phyloP scores from a whole-genome alignment of 2,888 invertebrate genomes.

The Meghimatium bilineatum region DNA sequence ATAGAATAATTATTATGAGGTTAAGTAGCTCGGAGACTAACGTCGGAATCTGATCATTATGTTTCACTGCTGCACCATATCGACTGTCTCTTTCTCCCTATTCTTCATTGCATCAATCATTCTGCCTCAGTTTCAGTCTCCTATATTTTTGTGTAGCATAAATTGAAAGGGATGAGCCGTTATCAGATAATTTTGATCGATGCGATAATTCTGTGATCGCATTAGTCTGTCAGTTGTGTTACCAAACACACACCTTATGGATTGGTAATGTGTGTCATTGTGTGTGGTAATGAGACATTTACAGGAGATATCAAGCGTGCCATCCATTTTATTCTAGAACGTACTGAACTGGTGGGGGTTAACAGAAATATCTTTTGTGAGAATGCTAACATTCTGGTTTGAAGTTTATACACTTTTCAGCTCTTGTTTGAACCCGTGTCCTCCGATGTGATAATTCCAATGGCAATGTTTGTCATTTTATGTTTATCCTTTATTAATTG shows the following conservation, averaged over 20 bases:
- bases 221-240: conserved; percentile 23
- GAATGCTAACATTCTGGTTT: too few relatives aligned
- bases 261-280: conserved; percentile 17
- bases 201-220: not conserved
- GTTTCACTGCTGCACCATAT: not conserved
- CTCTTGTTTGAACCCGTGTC: too few relatives aligned
- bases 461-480: too few relatives aligned
- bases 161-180: not conserved
- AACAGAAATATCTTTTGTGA: too few relatives aligned
- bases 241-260: conserved; percentile 26
- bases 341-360: not conserved
- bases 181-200: conserved; percentile 21
- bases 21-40: too few relatives aligned
- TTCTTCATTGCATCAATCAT: not conserved
- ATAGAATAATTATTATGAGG: too few relatives aligned
- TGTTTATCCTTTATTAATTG: too few relatives aligned
- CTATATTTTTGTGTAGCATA: not conserved
- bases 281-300: conserved; percentile 10
- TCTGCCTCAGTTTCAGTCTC: not conserved
- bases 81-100: not conserved
- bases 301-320: not conserved
- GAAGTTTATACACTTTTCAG: too few relatives aligned
- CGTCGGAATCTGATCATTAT: not conserved
- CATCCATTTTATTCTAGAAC: not conserved
- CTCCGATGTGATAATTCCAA: too few relatives aligned